Percentiles rank a stretch among this genome's conserved stretches.
Evolutionary conservation across 2,113 vertebrate species (phyloP).

Genomic region (Clarias magur): DNA sequence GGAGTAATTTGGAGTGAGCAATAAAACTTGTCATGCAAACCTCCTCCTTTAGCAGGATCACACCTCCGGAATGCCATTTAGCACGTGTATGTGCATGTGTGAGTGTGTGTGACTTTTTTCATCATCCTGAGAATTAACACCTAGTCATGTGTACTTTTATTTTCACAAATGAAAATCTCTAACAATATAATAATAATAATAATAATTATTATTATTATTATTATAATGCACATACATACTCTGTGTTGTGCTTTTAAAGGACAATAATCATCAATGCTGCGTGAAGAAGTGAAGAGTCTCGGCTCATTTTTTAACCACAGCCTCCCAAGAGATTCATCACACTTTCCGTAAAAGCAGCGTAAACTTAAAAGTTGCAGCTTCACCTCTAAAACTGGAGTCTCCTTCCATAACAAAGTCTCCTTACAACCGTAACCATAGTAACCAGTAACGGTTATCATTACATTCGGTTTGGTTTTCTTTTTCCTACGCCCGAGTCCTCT

Average conservation of each 20-base stretch:
- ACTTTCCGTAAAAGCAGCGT: neutral
- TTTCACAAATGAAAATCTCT: neutral
- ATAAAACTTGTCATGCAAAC: constrained; percentile 4
- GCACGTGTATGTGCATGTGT: neutral
- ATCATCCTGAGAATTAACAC: neutral
- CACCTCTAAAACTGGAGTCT: neutral
- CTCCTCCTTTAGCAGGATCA: constrained; percentile 1
- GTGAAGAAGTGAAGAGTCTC: no score
- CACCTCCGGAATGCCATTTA: neutral
- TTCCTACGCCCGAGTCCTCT: neutral
- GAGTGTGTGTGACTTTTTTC: constrained; percentile 3
- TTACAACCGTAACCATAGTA: no score
- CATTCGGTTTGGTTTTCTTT: no score
- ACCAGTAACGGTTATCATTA: neutral
- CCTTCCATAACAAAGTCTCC: neutral
- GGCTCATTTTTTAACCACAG: neutral
- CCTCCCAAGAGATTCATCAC: neutral
- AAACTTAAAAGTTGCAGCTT: no score
- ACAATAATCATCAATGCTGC: neutral
- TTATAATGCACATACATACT: neutral
- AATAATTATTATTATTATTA: neutral
- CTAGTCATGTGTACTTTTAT: neutral
- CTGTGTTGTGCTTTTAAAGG: neutral
- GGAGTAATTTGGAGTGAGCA: constrained; percentile 23
- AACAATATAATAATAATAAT: neutral